Evolutionary conservation across 2,113 vertebrate genomes (phyloP).

Genomic region (Copsychus sechellarum): DNA sequence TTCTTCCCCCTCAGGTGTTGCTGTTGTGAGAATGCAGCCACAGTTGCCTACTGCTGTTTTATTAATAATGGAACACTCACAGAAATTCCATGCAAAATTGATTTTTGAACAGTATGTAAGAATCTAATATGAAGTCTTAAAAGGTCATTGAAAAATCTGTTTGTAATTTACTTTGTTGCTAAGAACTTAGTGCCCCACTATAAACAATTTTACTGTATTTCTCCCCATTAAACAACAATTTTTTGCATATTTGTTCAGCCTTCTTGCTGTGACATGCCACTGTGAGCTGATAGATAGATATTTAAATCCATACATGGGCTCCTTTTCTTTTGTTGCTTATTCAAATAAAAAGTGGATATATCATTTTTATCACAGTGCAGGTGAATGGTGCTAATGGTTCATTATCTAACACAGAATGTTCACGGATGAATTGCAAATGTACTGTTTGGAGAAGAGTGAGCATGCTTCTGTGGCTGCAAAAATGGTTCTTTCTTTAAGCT

Average conservation of each 20-base stretch:
- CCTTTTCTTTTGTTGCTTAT: constrained; percentile 56
- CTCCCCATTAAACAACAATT: constrained; percentile 67
- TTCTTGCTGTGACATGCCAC: constrained; percentile 64
- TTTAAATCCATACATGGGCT: constrained; percentile 60
- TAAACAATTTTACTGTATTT: constrained; percentile 74
- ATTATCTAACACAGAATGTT: constrained; percentile 48
- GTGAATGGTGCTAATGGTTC: constrained; percentile 63
- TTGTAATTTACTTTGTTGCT: constrained; percentile 72
- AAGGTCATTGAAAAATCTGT: constrained; percentile 80
- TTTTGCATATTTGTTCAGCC: constrained; percentile 72
- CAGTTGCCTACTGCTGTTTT: constrained; percentile 67
- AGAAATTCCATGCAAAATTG: constrained; percentile 78
- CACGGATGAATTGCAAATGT: constrained; percentile 44
- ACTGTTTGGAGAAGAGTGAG: background rate
- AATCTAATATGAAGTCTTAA: constrained; percentile 72
- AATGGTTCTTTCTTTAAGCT: background rate
- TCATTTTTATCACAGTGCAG: constrained; percentile 40
- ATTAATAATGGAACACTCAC: constrained; percentile 75
- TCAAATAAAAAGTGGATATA: constrained; percentile 48
- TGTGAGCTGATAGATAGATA: constrained; percentile 61
- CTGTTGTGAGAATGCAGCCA: constrained; percentile 34
- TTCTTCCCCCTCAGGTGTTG: constrained; percentile 41
- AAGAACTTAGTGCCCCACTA: constrained; percentile 60
- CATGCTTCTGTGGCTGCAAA: background rate
- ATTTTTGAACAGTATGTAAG: constrained; percentile 76